A percentile compares a stretch with the other conserved stretches of the same genome.
Conservation (phyloP, 2,797 vertebrate species). For the Gastrophryne carolinensis region DNA sequence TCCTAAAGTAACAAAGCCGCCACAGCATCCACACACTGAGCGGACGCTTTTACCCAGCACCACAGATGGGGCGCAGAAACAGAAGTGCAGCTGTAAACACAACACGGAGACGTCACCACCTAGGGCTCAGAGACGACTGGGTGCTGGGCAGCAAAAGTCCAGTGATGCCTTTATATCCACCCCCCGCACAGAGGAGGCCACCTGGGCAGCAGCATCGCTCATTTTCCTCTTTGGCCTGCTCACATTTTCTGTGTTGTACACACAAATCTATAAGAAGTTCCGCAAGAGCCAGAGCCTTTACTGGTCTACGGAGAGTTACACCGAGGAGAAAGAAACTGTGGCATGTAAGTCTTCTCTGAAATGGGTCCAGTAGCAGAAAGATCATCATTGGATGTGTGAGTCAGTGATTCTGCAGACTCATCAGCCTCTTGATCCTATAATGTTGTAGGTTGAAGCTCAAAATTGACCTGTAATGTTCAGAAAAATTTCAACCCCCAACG, state of each 20-base stretch:
- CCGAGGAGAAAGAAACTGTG: constrained; percentile 79
- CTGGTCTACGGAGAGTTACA: constrained; percentile 69
- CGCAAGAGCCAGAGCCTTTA: constrained; percentile 78
- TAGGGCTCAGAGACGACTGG: constrained; percentile 46
- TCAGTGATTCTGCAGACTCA: too few relatives aligned
- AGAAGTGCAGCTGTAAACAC: constrained; percentile 13
- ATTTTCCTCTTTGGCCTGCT: constrained; percentile 83
- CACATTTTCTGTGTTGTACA: constrained; percentile 81
- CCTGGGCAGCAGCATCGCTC: constrained; percentile 84
- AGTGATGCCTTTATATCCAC: constrained; percentile 57
- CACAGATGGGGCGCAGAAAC: not conserved
- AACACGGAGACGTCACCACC: not conserved
- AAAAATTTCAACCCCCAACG: too few relatives aligned
- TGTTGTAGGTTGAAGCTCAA: too few relatives aligned
- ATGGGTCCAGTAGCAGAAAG: too few relatives aligned
- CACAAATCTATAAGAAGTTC: constrained; percentile 82
- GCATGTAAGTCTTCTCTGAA: constrained; percentile 68
- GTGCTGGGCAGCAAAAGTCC: constrained; percentile 4
- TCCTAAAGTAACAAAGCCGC: not conserved
- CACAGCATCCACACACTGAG: not conserved
- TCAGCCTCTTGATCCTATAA: too few relatives aligned
- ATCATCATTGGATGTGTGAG: too few relatives aligned
- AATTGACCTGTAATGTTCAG: too few relatives aligned
- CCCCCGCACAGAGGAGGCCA: constrained; percentile 77
- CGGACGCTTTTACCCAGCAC: not conserved